These are phyloP conservation scores for Sympetrum striolatum DNA, from an alignment of 2,888 invertebrate species.

Conservation along the genomic window DNA sequence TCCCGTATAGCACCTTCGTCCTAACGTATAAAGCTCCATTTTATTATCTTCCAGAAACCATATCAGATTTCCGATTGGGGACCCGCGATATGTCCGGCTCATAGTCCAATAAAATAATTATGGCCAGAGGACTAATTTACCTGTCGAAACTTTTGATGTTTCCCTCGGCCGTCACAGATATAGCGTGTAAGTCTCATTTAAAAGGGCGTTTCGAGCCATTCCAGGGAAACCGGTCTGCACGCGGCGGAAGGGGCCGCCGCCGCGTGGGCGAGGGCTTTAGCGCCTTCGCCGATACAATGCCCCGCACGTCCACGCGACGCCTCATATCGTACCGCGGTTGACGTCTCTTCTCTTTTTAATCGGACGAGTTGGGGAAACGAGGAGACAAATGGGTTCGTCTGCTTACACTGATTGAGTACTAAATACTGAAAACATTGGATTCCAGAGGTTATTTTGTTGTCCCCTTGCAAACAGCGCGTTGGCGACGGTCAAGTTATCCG, in stretches of 20 bases:
- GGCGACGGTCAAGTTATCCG: no score
- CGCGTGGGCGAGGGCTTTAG: slow-evolving; percentile 22
- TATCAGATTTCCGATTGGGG: background rate
- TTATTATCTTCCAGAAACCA: background rate
- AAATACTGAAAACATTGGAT: no score
- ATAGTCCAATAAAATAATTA: background rate
- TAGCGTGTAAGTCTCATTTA: slow-evolving; percentile 39
- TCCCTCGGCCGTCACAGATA: slow-evolving; percentile 4
- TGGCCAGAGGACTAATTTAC: slow-evolving; percentile 25
- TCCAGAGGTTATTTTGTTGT: no score
- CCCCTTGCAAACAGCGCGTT: no score
- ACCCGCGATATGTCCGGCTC: background rate
- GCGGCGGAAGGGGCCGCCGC: background rate
- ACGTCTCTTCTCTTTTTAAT: background rate
- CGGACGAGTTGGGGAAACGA: no score
- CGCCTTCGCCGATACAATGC: background rate
- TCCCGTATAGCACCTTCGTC: background rate
- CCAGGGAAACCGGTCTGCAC: slow-evolving; percentile 31
- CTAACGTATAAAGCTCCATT: background rate
- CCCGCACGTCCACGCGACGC: background rate
- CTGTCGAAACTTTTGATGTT: slow-evolving; percentile 32
- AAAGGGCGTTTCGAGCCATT: slow-evolving; percentile 34
- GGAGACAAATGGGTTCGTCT: no score
- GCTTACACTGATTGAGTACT: no score
- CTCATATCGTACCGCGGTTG: background rate